These are phyloP conservation scores for Chromoteleia sp. DNA, from an alignment of 2,888 invertebrate species.

Conservation along the genomic window DNA sequence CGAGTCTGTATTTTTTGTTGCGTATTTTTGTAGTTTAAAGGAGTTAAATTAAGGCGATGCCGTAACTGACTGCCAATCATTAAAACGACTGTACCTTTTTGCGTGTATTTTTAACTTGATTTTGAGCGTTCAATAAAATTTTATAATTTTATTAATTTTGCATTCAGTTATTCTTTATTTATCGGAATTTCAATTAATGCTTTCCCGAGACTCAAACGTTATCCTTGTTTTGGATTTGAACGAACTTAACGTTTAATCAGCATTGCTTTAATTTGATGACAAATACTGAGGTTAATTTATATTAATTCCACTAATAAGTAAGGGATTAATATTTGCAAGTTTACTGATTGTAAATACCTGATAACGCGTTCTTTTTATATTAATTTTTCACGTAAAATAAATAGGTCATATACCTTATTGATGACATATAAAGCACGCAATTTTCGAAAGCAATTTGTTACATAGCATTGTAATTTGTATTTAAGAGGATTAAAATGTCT, in stretches of 20 bases:
- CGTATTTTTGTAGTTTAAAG: slow-evolving; percentile 5
- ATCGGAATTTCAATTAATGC: too few species aligned
- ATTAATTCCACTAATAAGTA: too few species aligned
- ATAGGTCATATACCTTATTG: slow-evolving; percentile 48
- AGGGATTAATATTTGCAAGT: neutral
- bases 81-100: slow-evolving; percentile 18
- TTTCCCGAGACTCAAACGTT: too few species aligned
- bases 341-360: neutral
- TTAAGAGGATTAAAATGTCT: slow-evolving; percentile 53
- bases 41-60: slow-evolving; percentile 15
- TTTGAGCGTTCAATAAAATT: slow-evolving; percentile 15
- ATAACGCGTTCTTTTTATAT: neutral
- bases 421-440: slow-evolving; percentile 43
- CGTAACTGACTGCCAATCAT: slow-evolving; percentile 34
- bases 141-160: slow-evolving; percentile 19
- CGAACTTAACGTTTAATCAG: too few species aligned
- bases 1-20: neutral
- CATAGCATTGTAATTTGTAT: slow-evolving; percentile 54
- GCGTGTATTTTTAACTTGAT: neutral
- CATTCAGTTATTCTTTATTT: neutral
- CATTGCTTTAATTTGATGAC: neutral
- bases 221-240: too few species aligned
- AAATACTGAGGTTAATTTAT: neutral
- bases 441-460: slow-evolving; percentile 61
- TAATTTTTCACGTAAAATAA: neutral